Percentiles rank a stretch among this genome's conserved stretches.
phyloP scores from a whole-genome alignment of 2,797 vertebrate species.

The Eulemur albifrons region DNA sequence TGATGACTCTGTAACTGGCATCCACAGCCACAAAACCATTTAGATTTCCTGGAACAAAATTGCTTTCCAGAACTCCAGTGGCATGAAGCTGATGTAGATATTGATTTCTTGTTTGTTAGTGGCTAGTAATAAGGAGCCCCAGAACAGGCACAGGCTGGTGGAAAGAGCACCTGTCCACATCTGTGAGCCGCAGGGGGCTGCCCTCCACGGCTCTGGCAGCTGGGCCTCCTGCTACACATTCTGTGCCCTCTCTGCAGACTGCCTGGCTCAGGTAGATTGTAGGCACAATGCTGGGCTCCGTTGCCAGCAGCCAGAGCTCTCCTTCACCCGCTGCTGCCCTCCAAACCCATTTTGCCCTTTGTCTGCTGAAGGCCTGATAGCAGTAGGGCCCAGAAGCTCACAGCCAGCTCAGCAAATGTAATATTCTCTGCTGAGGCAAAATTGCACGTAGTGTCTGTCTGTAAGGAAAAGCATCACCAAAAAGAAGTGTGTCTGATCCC shows the following conservation, averaged over 20 bases:
- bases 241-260: conserved; percentile 71
- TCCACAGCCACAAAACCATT: conserved; percentile 59
- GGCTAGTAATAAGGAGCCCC: not conserved
- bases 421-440: not conserved
- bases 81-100: conserved; percentile 59
- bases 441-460: not conserved
- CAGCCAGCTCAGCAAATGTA: not conserved
- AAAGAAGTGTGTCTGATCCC: not conserved
- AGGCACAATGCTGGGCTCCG: conserved; percentile 72
- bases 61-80: conserved; percentile 76
- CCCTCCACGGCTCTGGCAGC: conserved; percentile 70
- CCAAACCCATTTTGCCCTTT: conserved; percentile 74
- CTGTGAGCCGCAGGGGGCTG: conserved; percentile 65
- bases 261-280: conserved; percentile 68
- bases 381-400: not conserved
- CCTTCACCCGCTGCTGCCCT: conserved; percentile 64
- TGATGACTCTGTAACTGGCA: conserved; percentile 71
- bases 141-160: not conserved
- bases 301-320: conserved; percentile 69
- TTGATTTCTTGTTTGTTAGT: conserved; percentile 72
- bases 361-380: conserved; percentile 71
- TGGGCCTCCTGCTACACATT: conserved; percentile 74
- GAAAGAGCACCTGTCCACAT: conserved; percentile 75
- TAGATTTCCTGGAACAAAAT: conserved; percentile 79
- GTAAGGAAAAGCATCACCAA: not conserved